Evolutionary conservation across 23 tunicate species (phyloP), one percentile per base, ranked within the genome.

Genomic region (Ascidia mentula): DNA sequence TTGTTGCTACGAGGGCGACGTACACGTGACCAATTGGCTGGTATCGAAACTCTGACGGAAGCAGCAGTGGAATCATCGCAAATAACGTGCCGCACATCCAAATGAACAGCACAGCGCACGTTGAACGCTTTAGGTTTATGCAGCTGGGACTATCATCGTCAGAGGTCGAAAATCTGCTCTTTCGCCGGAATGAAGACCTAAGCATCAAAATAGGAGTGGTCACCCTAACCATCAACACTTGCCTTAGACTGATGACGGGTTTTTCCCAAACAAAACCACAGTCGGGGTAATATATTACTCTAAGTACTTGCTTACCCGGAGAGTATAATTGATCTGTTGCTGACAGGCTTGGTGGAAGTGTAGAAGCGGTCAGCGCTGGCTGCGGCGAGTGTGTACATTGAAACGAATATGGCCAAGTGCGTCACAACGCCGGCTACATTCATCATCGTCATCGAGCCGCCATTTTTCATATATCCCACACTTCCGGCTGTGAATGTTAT

Each of bases 311-410:
- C 80, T 18, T 36, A 87, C 92, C 92, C 81, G 39, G 89, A 90
- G 9, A 85, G 59, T 3, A 40, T 39, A 28, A 82, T 72, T 28
- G 89, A 73, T 37, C 74, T 45, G 59, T 37, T 80, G 69, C 53
- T 74, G 40, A 75, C 65, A 13, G 98, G 79, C 32, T 88, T 86
- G 34, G 82, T 76, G 17, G 98, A 92, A 45, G 90, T 82, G 72
- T 84, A 88, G 59, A 84, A 84, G n/a, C 98, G 74, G 53, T 93
- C 98, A 17, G 85, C 81, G 33, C 93, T 88, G 31, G 98, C 98
- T 12, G 93, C 86, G 0, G 88, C 82, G 36, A 93, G 84, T 17
- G 98, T 93, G 84, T 84, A 93, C 82, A 93, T 40, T 24, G 98
- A 93, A 9, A 79, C 86, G 60, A 88, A 92, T 7, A 92, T 40